Base-by-base conservation (phyloP, 1,140 invertebrate species). In the Heterodera schachtii region DNA sequence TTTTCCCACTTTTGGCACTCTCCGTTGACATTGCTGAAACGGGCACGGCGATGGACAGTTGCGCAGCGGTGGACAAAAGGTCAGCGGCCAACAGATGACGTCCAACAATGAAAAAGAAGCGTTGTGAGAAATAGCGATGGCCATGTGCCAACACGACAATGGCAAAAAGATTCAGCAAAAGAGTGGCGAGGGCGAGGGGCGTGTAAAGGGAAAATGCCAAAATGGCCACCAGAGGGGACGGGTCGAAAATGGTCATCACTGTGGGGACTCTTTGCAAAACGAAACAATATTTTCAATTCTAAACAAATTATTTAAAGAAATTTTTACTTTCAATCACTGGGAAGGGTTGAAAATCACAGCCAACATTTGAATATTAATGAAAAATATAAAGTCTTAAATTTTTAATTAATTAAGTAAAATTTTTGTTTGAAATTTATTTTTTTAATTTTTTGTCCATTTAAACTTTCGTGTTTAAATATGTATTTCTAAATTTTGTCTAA, bases 71-170 rank as follows among this genome's bases (percentile, higher is more conserved):
- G 43, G 47, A 81, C 16, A 82, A 7, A 41, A 82, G 8, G 49
- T 82, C 81, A 7, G 71, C 64, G 16, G 74, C 44, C 49, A 82
- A 41, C 21, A 82, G 73, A 71, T 82, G 81, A 31, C 81, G 82
- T 46, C 79, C 71, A 47, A 84, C 49, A 69, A 82, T 82, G 79
- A 73, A 82, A 47, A 82, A 84, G 46, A 77, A 77, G 41, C 46
- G 44, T 66, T 52, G 73, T 3, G 73, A 82, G 64, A 82, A 82
- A 52, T 82, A 73, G 8, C 81, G 69, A 66, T 82, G 81, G 19
- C 79, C 81, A 43, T 66, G 77, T 19, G 66, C 70, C 47, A 78
- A 69, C 66, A 78, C 77, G 9, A n/a, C 21, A 41, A 71, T 64
- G 57, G 57, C 11, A 11, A 64, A 64, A 11, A 64, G 19, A 19